Percentiles rank a stretch among this genome's conserved stretches.
These are phyloP conservation scores for Cygnus olor DNA, from an alignment of 2,797 vertebrate genomes.

Conservation along the genomic window DNA sequence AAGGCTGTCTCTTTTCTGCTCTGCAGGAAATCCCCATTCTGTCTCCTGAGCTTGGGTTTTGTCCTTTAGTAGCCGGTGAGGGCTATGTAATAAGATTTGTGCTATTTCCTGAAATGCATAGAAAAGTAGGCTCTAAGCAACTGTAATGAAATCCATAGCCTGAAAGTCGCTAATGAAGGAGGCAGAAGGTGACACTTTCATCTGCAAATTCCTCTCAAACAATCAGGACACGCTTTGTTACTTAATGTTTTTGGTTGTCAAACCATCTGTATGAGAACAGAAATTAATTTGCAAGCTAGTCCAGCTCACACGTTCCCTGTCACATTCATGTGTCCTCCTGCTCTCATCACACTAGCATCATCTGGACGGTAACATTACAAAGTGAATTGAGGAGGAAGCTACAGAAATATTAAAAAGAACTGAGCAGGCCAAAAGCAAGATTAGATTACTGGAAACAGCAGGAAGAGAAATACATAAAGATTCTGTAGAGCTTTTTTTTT, in stretches of 20 bases:
- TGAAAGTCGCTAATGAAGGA: background rate
- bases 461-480: background rate
- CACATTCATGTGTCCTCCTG: background rate
- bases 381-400: background rate
- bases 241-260: background rate
- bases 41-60: background rate
- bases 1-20: background rate
- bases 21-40: background rate
- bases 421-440: background rate
- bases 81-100: background rate
- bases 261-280: conserved; percentile 1
- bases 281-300: conserved; percentile 28
- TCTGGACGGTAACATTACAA: background rate
- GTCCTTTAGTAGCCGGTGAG: background rate
- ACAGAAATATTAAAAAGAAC: background rate
- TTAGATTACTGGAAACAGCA: background rate
- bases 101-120: background rate
- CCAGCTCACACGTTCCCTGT: background rate
- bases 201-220: background rate
- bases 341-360: background rate
- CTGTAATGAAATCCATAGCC: background rate
- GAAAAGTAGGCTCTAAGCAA: background rate
- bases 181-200: conserved; percentile 8
- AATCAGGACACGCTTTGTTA: background rate
- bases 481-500: background rate